Conservation (phyloP, 2,113 vertebrate genomes). For the Crotalus tigris region DNA sequence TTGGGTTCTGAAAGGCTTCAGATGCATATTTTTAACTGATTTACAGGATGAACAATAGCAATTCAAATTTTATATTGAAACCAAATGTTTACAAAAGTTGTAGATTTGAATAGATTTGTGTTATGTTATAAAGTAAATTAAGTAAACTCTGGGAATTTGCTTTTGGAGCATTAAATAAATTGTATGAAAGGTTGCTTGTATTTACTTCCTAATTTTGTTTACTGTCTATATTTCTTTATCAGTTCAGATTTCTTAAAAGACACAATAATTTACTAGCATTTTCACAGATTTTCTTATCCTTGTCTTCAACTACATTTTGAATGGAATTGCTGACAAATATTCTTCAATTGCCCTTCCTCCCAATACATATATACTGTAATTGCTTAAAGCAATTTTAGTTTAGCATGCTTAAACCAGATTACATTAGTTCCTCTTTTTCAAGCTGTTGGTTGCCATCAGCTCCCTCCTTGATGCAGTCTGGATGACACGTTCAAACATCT, state of each 20-base stretch:
- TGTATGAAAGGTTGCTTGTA: conserved; percentile 42
- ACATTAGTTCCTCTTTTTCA: background rate
- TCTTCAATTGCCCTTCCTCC: background rate
- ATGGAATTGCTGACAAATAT: background rate
- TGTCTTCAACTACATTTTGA: background rate
- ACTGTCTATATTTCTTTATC: background rate
- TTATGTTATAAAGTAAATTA: conserved; percentile 18
- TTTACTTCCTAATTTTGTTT: conserved; percentile 37
- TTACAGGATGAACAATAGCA: conserved; percentile 43
- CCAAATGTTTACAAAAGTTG: conserved; percentile 45
- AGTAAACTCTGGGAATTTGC: conserved; percentile 26
- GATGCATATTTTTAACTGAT: conserved; percentile 58
- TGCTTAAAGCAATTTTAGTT: background rate
- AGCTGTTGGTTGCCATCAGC: background rate
- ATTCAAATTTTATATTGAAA: conserved; percentile 50
- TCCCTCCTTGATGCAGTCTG: background rate
- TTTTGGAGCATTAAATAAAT: conserved; percentile 64
- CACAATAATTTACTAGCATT: background rate
- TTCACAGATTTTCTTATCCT: background rate
- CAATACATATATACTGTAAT: background rate
- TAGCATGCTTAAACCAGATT: background rate
- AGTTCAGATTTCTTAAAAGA: background rate
- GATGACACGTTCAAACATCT: background rate
- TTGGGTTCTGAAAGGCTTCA: conserved; percentile 56
- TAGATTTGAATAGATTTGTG: conserved; percentile 42